Evolutionary conservation across 1,140 invertebrate genomes (phyloP), one percentile per base, ranked within the genome.

Genomic region (Anthonomus grandis): DNA sequence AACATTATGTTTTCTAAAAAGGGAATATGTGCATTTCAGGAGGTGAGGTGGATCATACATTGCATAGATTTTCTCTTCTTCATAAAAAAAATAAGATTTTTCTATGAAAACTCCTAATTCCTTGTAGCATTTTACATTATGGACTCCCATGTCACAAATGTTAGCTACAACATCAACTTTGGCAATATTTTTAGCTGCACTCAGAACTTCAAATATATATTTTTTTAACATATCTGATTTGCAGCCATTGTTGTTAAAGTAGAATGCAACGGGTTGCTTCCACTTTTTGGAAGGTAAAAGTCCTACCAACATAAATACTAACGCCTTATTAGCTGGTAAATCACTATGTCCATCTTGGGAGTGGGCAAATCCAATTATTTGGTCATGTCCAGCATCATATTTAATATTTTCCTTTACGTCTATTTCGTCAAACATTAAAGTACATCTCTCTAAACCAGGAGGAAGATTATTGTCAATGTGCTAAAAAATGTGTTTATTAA

Each of bases 121-220:
- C 37, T 49, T 22, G 37, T 15, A n/a, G 31, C 27, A 36, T 49
- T 49, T 49, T 4, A 49, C 46, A 36, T 49, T 49, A 13, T 49
- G 3, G 4, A 37, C 46, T 36, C 55, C 60, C 55, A 58, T 59
- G 25, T 62, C 48, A 41, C 56, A 62, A 41, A 62, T 54, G 10
- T 44, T 47, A 13, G 48, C 25, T 42, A 62, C 56, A 39, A 62
- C 49, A 47, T 62, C 25, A 5, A 59, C 39, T 21, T 52, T n/a
- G 5, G 37, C 49, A 52, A 22, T 22, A 49, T 49, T 22, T 37
- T 49, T 49, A 4, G 46, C 25, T 5, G 46, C 46, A 36, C 37
- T 5, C 12, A 52, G 17, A 4, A 52, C 37, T 22, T 52, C 36
- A 42, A 52, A 42, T 5, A 52, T 41, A 25, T 19, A 39, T 38